A percentile compares a stretch with the other conserved stretches of the same genome.
Evolutionary conservation across 2,888 invertebrate species (phyloP).

Genomic region (Calliphora vomitoria): DNA sequence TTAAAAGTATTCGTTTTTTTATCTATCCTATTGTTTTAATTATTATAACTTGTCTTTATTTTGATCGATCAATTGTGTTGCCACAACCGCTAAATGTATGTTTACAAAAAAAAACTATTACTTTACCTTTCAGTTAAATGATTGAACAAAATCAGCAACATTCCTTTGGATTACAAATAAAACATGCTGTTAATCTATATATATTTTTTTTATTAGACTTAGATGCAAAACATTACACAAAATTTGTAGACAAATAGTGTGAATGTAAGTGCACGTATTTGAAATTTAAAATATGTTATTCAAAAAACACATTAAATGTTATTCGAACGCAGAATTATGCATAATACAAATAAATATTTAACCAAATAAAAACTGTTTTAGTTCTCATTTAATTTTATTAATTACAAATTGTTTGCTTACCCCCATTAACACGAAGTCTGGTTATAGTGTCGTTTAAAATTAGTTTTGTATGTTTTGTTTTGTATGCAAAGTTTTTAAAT

Average conservation of each 20-base stretch:
- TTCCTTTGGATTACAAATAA: slow-evolving; percentile 44
- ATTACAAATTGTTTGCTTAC: no score
- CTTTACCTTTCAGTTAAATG: not conserved
- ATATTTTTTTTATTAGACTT: not conserved
- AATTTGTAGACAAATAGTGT: slow-evolving; percentile 9
- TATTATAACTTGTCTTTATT: not conserved
- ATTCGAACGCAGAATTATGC: slow-evolving; percentile 37
- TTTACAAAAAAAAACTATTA: not conserved
- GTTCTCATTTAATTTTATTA: not conserved
- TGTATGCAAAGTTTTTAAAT: no score
- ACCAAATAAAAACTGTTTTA: slow-evolving; percentile 27
- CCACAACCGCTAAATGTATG: not conserved
- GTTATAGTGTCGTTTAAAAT: no score
- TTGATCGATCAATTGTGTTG: slow-evolving; percentile 21
- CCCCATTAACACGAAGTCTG: no score
- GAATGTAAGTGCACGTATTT: slow-evolving; percentile 28
- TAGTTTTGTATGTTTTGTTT: no score
- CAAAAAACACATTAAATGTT: slow-evolving; percentile 42
- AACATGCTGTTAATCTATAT: not conserved
- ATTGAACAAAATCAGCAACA: slow-evolving; percentile 33
- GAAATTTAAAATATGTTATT: slow-evolving; percentile 35
- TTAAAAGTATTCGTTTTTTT: slow-evolving; percentile 22
- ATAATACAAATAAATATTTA: slow-evolving; percentile 63
- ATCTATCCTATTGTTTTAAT: not conserved
- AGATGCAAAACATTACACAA: slow-evolving; percentile 11